Percentiles rank a stretch among this genome's conserved stretches.
These are phyloP conservation scores for Ranitomeya imitator DNA, from an alignment of 2,113 vertebrate genomes.

Conservation along the genomic window DNA sequence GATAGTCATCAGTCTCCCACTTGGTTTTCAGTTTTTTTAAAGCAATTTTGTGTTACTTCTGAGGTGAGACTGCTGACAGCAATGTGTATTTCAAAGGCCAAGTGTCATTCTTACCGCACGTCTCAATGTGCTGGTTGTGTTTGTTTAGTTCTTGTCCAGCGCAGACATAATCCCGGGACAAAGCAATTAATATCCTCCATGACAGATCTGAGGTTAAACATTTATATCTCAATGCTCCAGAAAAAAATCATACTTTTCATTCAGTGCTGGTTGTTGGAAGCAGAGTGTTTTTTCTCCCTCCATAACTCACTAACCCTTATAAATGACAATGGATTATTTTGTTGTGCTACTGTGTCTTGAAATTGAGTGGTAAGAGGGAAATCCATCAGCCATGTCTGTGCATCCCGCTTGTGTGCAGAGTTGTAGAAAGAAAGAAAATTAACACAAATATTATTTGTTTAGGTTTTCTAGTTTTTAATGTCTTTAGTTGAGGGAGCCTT, in stretches of 20 bases:
- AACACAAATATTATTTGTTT: neutral
- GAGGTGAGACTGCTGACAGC: conserved; percentile 28
- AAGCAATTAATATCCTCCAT: conserved; percentile 31
- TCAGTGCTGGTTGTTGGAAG: neutral
- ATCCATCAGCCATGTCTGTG: neutral
- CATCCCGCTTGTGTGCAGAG: neutral
- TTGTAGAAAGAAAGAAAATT: neutral
- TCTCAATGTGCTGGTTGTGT: conserved; percentile 1
- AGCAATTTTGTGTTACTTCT: neutral
- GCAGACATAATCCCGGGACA: neutral
- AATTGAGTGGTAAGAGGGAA: conserved; percentile 25
- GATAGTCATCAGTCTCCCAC: conserved; percentile 23
- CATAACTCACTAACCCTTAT: conserved; percentile 10
- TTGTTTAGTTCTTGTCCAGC: conserved; percentile 26
- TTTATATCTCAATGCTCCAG: conserved; percentile 1
- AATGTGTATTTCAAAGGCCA: conserved; percentile 2
- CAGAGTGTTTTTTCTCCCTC: conserved; percentile 1
- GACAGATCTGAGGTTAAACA: conserved; percentile 34
- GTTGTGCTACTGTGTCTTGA: conserved; percentile 25
- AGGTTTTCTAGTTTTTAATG: neutral
- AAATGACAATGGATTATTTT: conserved; percentile 47
- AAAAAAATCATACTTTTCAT: conserved; percentile 14
- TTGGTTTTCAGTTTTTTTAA: conserved; percentile 9
- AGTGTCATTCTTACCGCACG: neutral
- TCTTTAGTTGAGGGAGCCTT: neutral